Percentiles rank a stretch among this genome's conserved stretches.
Evolutionary conservation across 2,113 vertebrate species (phyloP).

Genomic region (Varanus salvator): DNA sequence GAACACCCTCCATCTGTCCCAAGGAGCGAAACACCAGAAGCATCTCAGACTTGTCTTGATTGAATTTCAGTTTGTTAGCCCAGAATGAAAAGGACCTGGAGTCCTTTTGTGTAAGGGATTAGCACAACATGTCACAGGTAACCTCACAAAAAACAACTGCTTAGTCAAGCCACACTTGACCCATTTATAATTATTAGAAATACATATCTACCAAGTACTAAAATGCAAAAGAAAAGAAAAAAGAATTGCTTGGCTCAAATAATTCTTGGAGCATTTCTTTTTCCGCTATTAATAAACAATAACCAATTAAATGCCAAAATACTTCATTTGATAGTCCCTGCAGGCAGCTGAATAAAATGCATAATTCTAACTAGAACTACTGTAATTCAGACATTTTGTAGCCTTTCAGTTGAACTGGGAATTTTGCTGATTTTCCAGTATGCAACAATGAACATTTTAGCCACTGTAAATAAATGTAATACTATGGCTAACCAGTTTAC

Average conservation of each 20-base stretch:
- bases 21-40: too few species aligned
- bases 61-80: too few species aligned
- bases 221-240: neutral
- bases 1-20: too few species aligned
- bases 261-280: neutral
- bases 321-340: neutral
- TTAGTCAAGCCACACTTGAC: neutral
- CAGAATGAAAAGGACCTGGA: neutral
- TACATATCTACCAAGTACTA: neutral
- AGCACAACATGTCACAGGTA: neutral
- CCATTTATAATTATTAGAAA: neutral
- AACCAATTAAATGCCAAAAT: neutral
- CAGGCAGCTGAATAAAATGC: slow-evolving; percentile 7
- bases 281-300: slow-evolving; percentile 14
- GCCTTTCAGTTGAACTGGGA: slow-evolving; percentile 18
- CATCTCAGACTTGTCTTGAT: too few species aligned
- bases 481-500: neutral
- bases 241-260: neutral
- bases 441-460: neutral
- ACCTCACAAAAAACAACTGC: neutral
- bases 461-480: neutral
- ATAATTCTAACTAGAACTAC: neutral
- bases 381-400: neutral
- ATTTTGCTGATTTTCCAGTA: neutral
- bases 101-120: neutral